A percentile compares a stretch with the other conserved stretches of the same genome.
Conservation (phyloP, 2,888 invertebrate genomes). For the Tachina grossa region DNA sequence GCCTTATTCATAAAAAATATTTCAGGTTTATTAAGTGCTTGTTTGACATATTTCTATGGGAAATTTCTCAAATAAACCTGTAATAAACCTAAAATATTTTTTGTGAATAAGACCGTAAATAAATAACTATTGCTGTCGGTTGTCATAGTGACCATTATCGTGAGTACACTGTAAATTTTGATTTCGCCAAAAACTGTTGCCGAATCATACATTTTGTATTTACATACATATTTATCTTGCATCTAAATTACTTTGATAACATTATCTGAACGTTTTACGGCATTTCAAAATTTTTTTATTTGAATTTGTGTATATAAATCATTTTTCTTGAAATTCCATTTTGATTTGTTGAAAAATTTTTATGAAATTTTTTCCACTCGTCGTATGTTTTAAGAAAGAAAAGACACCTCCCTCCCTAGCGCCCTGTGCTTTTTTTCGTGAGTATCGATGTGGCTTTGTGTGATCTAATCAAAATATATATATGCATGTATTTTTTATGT, state of each 20-base stretch:
- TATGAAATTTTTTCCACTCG: constrained; percentile 45
- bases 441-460: constrained; percentile 25
- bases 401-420: not conserved
- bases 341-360: constrained; percentile 60
- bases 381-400: not conserved
- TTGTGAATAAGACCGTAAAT: no score
- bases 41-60: no score
- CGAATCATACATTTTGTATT: constrained; percentile 6
- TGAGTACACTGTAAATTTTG: not conserved
- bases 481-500: constrained; percentile 56
- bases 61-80: no score
- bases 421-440: not conserved
- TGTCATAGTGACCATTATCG: no score
- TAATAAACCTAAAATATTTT: no score
- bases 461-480: constrained; percentile 47
- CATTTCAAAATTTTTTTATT: constrained; percentile 48
- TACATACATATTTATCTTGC: constrained; percentile 8
- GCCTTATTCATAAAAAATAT: no score
- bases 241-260: constrained; percentile 48
- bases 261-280: constrained; percentile 55
- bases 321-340: constrained; percentile 56
- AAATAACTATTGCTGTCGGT: no score
- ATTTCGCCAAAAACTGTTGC: constrained; percentile 19
- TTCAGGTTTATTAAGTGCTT: no score
- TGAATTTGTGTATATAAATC: constrained; percentile 64